A percentile compares a stretch with the other conserved stretches of the same genome.
These are phyloP conservation scores for Zaprionus vittiger DNA, from an alignment of 1,140 invertebrate genomes.

Conservation along the genomic window DNA sequence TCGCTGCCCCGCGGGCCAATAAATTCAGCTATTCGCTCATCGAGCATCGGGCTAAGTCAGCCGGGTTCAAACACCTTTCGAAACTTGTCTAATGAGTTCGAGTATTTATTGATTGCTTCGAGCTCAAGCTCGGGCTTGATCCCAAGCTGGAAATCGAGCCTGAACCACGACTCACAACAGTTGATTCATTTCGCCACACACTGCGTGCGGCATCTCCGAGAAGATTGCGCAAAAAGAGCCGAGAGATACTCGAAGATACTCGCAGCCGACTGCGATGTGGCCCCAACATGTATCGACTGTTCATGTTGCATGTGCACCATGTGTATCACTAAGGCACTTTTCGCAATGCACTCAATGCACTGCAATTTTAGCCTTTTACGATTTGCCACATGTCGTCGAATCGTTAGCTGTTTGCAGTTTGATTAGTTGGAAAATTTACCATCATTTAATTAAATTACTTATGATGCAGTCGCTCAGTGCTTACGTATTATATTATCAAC, in stretches of 20 bases:
- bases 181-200: constrained; percentile 45
- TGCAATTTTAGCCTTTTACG: constrained; percentile 21
- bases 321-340: constrained; percentile 42
- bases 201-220: constrained; percentile 27
- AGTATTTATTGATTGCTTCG: constrained; percentile 62
- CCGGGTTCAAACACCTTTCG: constrained; percentile 79
- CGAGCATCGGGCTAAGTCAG: constrained; percentile 9
- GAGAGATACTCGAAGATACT: constrained; percentile 4
- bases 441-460: constrained; percentile 81
- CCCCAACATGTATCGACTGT: background rate
- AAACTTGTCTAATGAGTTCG: constrained; percentile 69
- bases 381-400: constrained; percentile 1
- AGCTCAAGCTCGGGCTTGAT: constrained; percentile 25
- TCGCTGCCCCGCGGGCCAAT: constrained; percentile 49
- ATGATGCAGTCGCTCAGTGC: constrained; percentile 53
- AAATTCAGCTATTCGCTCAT: constrained; percentile 21
- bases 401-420: constrained; percentile 53
- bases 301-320: constrained; percentile 21
- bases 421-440: constrained; percentile 79
- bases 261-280: background rate
- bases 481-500: constrained; percentile 67
- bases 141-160: background rate
- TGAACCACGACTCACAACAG: constrained; percentile 5
- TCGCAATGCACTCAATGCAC: constrained; percentile 43
- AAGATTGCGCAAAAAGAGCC: constrained; percentile 32